Base-by-base conservation (phyloP, 2,113 vertebrate genomes). In the Pardalotus punctatus region DNA sequence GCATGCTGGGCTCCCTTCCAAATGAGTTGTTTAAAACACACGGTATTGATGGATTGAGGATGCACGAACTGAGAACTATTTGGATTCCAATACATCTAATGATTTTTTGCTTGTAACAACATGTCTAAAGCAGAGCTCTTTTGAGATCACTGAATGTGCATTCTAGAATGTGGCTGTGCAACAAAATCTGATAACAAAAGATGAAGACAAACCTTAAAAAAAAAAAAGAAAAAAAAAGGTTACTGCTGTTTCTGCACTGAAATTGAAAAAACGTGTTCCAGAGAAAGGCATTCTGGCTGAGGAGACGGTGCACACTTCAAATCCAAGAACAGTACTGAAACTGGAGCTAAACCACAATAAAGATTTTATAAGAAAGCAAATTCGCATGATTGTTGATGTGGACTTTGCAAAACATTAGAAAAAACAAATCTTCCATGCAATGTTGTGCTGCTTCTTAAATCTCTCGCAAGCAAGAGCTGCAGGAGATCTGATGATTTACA, bases 291-390 rank as follows among this genome's bases (percentile, higher is more conserved):
- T 92, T 93, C 90, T 93, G 93, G 78, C 89, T 82, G 87, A 76
- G 58, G 76, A 90, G 36, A 48, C 0, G 0, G 40, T 94, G 53
- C 53, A 56, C 33, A 42, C 67, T 93, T 67, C 72, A 71, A 93
- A 12, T 90, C 93, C 95, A 97, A 95, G 90, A 96, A 88, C 90
- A 93, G 90, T 58, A 94, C 76, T 92, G 90, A 96, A 96, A 93
- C 12, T 88, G 88, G 90, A 95, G 72, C 88, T 88, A 84, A 94
- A 95, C 48, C 76, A 81, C 84, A 96, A 90, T 88, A 95, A 96
- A 96, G 86, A 83, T 83, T 88, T 94, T 95, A 83, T 92, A 86
- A 92, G 80, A 76, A 94, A 89, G 76, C 61, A 93, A 95, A 95
- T 66, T 79, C 19, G 6, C 93, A 42, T 93, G 90, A 90, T 79